phyloP scores from a whole-genome alignment of 2,113 vertebrate species.

The Sialia sialis region DNA sequence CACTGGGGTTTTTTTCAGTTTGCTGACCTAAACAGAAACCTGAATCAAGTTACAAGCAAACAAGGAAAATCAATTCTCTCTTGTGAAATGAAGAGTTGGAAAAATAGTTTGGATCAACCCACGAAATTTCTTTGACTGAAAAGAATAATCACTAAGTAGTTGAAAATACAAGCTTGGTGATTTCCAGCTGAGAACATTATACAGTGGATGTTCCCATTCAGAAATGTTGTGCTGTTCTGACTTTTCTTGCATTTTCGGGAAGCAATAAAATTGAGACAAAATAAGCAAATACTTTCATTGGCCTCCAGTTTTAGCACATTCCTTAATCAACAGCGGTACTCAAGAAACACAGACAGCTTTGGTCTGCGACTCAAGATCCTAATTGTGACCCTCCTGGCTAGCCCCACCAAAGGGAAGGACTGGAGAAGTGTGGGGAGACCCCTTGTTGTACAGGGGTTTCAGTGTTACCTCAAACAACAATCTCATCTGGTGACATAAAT shows the following conservation, averaged over 20 bases:
- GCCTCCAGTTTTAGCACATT: background rate
- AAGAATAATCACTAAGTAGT: background rate
- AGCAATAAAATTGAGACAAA: background rate
- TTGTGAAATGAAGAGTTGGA: background rate
- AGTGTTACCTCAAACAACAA: background rate
- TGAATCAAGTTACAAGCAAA: background rate
- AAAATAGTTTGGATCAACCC: background rate
- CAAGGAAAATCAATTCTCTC: background rate
- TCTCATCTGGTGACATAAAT: background rate
- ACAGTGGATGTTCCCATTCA: background rate
- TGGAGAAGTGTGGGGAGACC: background rate
- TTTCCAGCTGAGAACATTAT: background rate
- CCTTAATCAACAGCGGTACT: background rate
- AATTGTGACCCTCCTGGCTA: background rate
- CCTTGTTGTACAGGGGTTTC: fast-evolving
- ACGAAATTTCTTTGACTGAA: background rate
- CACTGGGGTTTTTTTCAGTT: background rate
- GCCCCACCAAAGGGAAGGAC: background rate
- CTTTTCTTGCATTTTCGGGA: background rate
- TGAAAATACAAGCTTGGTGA: background rate
- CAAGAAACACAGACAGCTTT: background rate
- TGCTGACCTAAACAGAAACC: background rate
- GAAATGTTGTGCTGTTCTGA: background rate
- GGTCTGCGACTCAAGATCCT: background rate
- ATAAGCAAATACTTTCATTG: background rate